Evolutionary conservation across 1,140 invertebrate genomes (phyloP), one percentile per base, ranked within the genome.

Genomic region (Drosophila navojoa): DNA sequence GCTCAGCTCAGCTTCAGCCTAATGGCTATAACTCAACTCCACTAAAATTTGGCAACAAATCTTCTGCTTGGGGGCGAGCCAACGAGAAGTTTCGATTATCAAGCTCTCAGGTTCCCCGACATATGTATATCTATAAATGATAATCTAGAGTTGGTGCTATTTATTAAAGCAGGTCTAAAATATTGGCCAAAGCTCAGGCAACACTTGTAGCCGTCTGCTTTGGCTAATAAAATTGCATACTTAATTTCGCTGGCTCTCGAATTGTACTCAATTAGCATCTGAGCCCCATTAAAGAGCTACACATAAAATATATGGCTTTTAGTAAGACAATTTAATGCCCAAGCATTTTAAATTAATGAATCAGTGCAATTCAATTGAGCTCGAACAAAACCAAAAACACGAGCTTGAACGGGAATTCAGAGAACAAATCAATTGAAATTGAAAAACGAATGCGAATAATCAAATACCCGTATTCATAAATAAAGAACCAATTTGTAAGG

Each of bases 381-480:
- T 9, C 25, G 13, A 59, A 35, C 64, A 44, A 68, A 52, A 45
- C 54, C n/a, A n/a, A 50, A 58, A 50, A 58, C 44, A 32, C 35
- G 13, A 9, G 35, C 13, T 61, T 38, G 4, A 16, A 45, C n/a
- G n/a, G 16, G 4, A 47, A 3, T 5, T 49, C 25, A 13, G 10
- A 32, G 9, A 25, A 63, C 59, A 54, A 70, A 70, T 63, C 42
- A 63, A 49, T 70, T 63, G 22, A 3, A 27, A 54, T 22, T 19
- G 2, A 47, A 6, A 50, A 5, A 50, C 29, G 29, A 35, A 29
- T 44, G 45, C 45, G 10, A 38, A 38, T 7, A 35, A 35, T 35
- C 32, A 35, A 35, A 47, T 22, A 47, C 32, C 10, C 9, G 32
- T 35, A 45, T 50, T 50, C 25, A 10, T 38, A 38, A 3, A 40